A percentile compares a stretch with the other conserved stretches of the same genome.
phyloP scores from a whole-genome alignment of 2,888 invertebrate species.

The Operophtera brumata region DNA sequence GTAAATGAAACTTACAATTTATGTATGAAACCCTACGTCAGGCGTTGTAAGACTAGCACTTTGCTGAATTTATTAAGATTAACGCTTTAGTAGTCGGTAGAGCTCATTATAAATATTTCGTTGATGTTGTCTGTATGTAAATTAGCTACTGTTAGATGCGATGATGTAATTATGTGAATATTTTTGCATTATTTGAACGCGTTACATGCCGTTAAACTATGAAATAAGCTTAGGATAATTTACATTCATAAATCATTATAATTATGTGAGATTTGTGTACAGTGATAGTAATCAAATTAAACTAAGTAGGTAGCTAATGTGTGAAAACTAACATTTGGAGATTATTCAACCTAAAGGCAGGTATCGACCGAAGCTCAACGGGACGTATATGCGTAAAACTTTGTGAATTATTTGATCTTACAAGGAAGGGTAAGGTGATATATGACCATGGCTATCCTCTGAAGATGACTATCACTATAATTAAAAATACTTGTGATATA shows the following conservation, averaged over 20 bases:
- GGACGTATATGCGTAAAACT: no score
- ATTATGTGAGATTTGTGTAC: slow-evolving; percentile 14
- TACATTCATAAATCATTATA: slow-evolving; percentile 12
- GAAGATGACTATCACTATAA: no score
- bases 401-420: no score
- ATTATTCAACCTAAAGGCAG: no score
- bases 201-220: slow-evolving; percentile 10
- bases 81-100: neutral
- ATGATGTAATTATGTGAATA: slow-evolving; percentile 27
- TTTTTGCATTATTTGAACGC: slow-evolving; percentile 28
- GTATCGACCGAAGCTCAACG: no score
- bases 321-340: no score
- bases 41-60: neutral
- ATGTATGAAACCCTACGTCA: neutral
- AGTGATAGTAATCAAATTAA: neutral
- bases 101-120: slow-evolving; percentile 1
- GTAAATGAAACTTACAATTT: no score
- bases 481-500: no score
- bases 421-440: no score
- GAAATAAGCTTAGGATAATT: slow-evolving; percentile 9
- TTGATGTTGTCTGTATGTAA: slow-evolving; percentile 18
- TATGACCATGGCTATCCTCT: no score
- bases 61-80: neutral
- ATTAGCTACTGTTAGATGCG: slow-evolving; percentile 21
- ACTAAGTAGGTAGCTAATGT: no score